phyloP scores from a whole-genome alignment of 2,113 vertebrate species.

The Paramormyrops kingsleyae region DNA sequence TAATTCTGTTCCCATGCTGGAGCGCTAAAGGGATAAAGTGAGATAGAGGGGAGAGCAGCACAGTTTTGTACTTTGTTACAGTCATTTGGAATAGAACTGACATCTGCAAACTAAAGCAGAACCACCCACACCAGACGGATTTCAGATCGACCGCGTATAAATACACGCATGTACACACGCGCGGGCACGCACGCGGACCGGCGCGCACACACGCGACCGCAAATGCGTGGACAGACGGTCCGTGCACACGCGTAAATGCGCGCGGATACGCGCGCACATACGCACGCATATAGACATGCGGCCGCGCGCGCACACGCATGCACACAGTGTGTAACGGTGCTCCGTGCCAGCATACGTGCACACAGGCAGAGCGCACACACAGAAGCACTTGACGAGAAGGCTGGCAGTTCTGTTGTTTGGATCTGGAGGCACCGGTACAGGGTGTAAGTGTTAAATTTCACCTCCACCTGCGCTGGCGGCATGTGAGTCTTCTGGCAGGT shows the following conservation, averaged over 20 bases:
- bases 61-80: constrained; percentile 65
- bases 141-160: constrained; percentile 54
- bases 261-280: neutral
- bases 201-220: neutral
- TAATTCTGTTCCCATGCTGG: constrained; percentile 68
- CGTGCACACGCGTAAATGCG: constrained; percentile 9
- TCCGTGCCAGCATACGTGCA: constrained; percentile 33
- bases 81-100: constrained; percentile 70
- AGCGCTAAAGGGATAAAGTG: constrained; percentile 61
- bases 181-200: constrained; percentile 2
- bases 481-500: neutral
- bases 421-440: neutral
- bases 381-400: neutral
- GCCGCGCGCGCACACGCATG: constrained; percentile 5
- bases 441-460: constrained; percentile 16
- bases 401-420: constrained; percentile 3
- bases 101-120: constrained; percentile 73
- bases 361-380: constrained; percentile 16
- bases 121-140: constrained; percentile 66
- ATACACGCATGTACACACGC: constrained; percentile 27
- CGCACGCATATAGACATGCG: neutral
- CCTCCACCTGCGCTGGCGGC: constrained; percentile 18
- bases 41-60: constrained; percentile 43
- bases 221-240: neutral
- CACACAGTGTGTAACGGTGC: neutral